These are phyloP conservation scores for Xenopus tropicalis DNA, from an alignment of 2,113 vertebrate species.

Conservation along the genomic window DNA sequence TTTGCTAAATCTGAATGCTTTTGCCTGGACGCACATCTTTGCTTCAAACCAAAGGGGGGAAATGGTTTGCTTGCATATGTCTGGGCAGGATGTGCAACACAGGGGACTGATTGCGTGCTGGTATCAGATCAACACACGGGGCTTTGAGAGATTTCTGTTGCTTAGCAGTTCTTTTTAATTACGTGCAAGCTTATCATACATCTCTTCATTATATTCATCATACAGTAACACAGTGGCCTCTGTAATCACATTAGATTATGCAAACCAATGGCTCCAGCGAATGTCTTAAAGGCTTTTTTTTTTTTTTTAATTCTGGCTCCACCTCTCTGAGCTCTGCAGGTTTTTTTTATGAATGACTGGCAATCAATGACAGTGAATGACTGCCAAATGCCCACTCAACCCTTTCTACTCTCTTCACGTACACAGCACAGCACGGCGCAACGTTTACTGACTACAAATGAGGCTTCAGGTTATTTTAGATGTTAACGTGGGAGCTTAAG, in stretches of 20 bases:
- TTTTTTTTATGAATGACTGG: conserved; percentile 72
- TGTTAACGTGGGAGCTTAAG: conserved; percentile 57
- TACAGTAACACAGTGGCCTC: conserved; percentile 47
- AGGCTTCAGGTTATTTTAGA: conserved; percentile 55
- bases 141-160: conserved; percentile 23
- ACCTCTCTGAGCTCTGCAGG: conserved; percentile 53
- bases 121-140: not conserved
- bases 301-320: conserved; percentile 59
- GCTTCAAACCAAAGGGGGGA: not conserved
- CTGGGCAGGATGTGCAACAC: not conserved
- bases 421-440: conserved; percentile 56
- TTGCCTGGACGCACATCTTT: not conserved
- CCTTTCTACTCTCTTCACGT: conserved; percentile 56
- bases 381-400: conserved; percentile 73
- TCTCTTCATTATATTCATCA: conserved; percentile 49
- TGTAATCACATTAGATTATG: conserved; percentile 57
- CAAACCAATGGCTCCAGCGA: conserved; percentile 53
- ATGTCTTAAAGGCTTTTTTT: conserved; percentile 52
- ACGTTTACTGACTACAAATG: conserved; percentile 57
- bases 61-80: not conserved
- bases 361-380: conserved; percentile 65
- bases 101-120: not conserved
- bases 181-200: conserved; percentile 51
- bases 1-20: not conserved
- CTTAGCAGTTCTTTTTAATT: conserved; percentile 46